Evolutionary conservation across 2,888 invertebrate species (phyloP).

Genomic region (Trichogramma dendrolimi): DNA sequence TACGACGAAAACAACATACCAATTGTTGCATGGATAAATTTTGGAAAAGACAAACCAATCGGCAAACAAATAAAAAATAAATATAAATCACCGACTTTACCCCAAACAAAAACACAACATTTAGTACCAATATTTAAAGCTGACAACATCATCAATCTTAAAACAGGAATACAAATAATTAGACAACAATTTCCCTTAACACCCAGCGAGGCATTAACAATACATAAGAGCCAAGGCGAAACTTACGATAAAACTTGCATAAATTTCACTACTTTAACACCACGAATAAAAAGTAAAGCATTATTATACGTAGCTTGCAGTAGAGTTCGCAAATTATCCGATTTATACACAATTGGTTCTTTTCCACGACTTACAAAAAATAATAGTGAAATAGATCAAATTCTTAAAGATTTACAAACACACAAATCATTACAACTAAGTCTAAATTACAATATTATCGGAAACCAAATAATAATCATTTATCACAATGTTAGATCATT

Average conservation of each 20-base stretch:
- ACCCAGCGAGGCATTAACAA: constrained; percentile 24
- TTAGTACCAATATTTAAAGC: constrained; percentile 13
- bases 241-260: constrained; percentile 17
- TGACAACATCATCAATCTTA: constrained; percentile 11
- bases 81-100: constrained; percentile 9
- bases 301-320: too few relatives aligned
- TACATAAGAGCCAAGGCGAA: too few relatives aligned
- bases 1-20: constrained; percentile 3
- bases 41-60: constrained; percentile 17
- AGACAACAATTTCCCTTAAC: constrained; percentile 21
- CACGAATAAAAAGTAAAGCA: too few relatives aligned
- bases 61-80: constrained; percentile 17
- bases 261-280: too few relatives aligned
- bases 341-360: constrained; percentile 15
- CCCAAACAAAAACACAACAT: constrained; percentile 7
- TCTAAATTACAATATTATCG: too few relatives aligned
- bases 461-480: constrained; percentile 16
- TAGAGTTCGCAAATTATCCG: constrained; percentile 17
- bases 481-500: constrained; percentile 22
- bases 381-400: too few relatives aligned
- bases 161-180: constrained; percentile 11
- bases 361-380: too few relatives aligned
- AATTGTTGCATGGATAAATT: constrained; percentile 26
- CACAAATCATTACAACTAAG: too few relatives aligned
- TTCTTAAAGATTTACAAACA: too few relatives aligned